Conservation (phyloP, 2,113 vertebrate genomes). For the Myocastor coypus region DNA sequence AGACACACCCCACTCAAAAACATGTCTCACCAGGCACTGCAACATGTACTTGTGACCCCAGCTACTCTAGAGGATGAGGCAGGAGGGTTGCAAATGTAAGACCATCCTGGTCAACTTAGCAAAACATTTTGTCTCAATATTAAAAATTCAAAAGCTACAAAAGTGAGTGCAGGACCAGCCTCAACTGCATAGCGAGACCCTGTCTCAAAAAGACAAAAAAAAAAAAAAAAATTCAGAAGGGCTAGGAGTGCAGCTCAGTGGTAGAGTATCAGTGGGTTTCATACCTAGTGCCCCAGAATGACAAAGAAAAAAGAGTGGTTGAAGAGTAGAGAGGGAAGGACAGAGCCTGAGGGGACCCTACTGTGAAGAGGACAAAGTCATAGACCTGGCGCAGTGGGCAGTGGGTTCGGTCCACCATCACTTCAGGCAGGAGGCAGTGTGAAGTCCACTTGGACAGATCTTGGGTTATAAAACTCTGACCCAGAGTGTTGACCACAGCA, state of each 20-base stretch:
- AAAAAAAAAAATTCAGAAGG: neutral
- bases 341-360: neutral
- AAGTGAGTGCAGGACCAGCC: too few relatives aligned
- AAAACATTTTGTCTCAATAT: neutral
- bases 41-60: neutral
- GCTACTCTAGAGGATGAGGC: neutral
- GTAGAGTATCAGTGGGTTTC: neutral
- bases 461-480: neutral
- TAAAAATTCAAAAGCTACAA: neutral
- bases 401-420: neutral
- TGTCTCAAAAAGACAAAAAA: too few relatives aligned
- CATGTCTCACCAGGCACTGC: neutral
- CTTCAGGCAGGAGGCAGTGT: neutral
- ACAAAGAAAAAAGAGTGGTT: neutral
- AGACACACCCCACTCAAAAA: neutral
- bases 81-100: neutral
- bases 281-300: neutral
- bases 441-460: neutral
- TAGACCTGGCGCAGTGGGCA: neutral
- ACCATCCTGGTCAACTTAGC: neutral
- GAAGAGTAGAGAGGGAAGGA: neutral
- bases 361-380: neutral
- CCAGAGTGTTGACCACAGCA: neutral
- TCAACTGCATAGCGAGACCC: too few relatives aligned
- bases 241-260: neutral